Base-by-base conservation (phyloP, 2,888 invertebrate species). In the Anagyrus pseudococci region DNA sequence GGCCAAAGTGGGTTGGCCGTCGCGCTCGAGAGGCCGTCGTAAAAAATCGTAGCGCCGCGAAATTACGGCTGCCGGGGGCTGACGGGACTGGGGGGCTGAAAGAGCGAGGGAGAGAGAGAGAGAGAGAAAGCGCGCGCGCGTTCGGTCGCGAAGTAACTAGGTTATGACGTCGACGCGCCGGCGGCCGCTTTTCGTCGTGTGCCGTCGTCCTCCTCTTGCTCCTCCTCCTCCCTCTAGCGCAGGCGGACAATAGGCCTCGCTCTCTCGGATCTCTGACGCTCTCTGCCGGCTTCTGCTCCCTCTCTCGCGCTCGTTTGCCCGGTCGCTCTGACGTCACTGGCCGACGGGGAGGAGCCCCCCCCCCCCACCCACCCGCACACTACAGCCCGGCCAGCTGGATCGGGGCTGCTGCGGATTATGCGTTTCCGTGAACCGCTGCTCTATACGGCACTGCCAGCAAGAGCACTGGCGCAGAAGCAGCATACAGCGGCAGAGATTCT, bases 81-180 rank as follows among this genome's bases (percentile, higher is more conserved):
- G 8, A 33, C n/a, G 23, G 33, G 43, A 54, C 6, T 26, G 23
- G 23, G 13, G 41, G 23, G 23, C 19, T 22, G 17, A 25, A 37
- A 55, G 29, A 22, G 8, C n/a, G 40, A 55, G 23, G 37, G 44
- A 54, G 41, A 58, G 52, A 58, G n/a, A 53, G 44, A 37, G 46
- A 55, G 43, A n/a, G 10, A 46, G 37, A 37, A 46, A 46, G 33
- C 4, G 33, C 1, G 48, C 4, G 43, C 4, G 26, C 19, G 4
- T 44, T 46, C 55, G 55, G 47, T 40, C 26, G 25, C 57, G 40
- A 43, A 44, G 37, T 72, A 74, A 74, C 72, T 74, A 68, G 74
- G 74, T 74, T 74, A 74, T 73, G 74, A 74, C 73, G 73, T 73
- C 69, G 71, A 67, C 69, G 71, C 69, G 71, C 69, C 68, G 68